Percentiles rank a stretch among this genome's conserved stretches.
Evolutionary conservation across 1,140 invertebrate species (phyloP).

Genomic region (Cydia splendana): DNA sequence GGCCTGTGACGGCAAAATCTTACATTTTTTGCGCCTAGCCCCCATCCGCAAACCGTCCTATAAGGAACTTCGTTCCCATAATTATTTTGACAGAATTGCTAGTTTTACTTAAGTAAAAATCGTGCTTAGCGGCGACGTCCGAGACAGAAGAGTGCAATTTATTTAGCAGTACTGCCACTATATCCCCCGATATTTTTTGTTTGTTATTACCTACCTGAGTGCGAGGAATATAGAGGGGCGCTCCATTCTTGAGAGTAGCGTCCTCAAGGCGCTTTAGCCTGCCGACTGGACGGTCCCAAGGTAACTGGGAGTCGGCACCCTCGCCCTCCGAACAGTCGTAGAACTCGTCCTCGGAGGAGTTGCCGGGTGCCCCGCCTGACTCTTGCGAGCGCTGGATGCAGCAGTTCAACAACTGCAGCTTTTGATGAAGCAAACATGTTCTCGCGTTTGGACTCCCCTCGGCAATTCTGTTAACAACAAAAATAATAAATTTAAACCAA

Average conservation of each 20-base stretch:
- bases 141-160: no score
- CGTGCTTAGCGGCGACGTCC: no score
- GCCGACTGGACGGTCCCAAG: conserved; percentile 81
- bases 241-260: conserved; percentile 64
- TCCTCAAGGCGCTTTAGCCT: conserved; percentile 61
- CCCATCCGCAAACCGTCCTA: no score
- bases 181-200: not conserved
- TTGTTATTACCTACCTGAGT: conserved; percentile 55
- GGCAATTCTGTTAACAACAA: conserved; percentile 82
- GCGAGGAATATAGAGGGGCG: conserved; percentile 66
- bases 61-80: no score
- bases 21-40: no score
- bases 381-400: conserved; percentile 88
- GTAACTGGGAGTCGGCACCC: conserved; percentile 78
- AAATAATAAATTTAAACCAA: conserved; percentile 27
- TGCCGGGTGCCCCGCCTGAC: conserved; percentile 55
- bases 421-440: conserved; percentile 96
- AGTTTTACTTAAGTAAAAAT: no score
- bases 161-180: not conserved
- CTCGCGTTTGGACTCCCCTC: conserved; percentile 90
- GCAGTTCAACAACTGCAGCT: conserved; percentile 97
- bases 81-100: no score
- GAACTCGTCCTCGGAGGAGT: conserved; percentile 90
- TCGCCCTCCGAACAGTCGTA: conserved; percentile 89
- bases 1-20: no score